Conservation (phyloP, 2,888 invertebrate species). For the Eugnorisma glareosa region DNA sequence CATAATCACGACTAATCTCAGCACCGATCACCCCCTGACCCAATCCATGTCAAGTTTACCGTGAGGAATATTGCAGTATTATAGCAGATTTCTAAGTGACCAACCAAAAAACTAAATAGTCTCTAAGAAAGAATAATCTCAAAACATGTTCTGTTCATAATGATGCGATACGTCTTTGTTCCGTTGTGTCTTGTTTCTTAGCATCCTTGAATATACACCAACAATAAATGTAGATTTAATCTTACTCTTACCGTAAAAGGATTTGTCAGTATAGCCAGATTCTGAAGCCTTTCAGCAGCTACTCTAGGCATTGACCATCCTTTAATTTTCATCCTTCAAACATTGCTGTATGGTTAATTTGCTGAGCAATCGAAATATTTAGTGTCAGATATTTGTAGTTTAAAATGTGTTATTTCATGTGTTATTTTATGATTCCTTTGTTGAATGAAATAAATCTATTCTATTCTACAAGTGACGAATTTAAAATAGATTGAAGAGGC, state of each 20-base stretch:
- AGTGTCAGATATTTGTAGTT: too few species aligned
- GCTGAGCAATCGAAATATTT: too few species aligned
- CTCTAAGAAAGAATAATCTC: not conserved
- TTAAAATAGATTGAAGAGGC: not conserved
- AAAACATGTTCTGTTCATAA: not conserved
- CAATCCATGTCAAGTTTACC: too few species aligned
- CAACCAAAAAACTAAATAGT: not conserved
- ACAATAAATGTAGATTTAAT: not conserved
- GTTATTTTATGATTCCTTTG: too few species aligned
- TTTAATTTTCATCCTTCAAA: not conserved
- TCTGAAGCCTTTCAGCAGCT: not conserved
- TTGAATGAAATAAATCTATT: too few species aligned
- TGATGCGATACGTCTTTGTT: not conserved
- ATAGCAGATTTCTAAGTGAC: not conserved
- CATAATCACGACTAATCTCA: too few species aligned
- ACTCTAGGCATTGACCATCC: not conserved
- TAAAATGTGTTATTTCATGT: too few species aligned
- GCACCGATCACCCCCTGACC: too few species aligned
- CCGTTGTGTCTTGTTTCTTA: too few species aligned
- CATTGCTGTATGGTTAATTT: too few species aligned
- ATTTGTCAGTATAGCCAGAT: not conserved
- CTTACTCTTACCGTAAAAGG: not conserved
- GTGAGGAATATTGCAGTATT: not conserved
- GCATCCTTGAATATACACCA: not conserved
- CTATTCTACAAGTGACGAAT: too few species aligned